Conservation (phyloP, 2,888 invertebrate species). For the Eucera pruinosa region DNA sequence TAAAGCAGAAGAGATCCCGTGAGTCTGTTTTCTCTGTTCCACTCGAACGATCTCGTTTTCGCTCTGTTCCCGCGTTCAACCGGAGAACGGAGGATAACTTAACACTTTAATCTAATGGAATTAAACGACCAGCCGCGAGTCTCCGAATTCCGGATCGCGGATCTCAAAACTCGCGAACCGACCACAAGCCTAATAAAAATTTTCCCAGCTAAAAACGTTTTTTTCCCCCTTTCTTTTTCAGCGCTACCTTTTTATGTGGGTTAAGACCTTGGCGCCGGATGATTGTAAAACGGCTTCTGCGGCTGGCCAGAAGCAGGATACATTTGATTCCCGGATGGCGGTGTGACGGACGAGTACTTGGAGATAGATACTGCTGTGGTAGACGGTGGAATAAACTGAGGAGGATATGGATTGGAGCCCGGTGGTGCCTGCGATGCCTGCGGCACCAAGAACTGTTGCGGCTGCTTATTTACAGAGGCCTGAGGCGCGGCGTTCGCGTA, state of each 20-base stretch:
- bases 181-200: conserved; percentile 17
- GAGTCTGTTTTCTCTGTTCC: conserved; percentile 34
- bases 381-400: conserved; percentile 76
- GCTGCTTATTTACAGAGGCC: conserved; percentile 36
- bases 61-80: neutral
- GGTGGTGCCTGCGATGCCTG: conserved; percentile 81
- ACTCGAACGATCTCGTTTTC: conserved; percentile 4
- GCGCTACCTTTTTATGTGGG: conserved; percentile 71
- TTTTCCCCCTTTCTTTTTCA: no score
- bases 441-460: conserved; percentile 61
- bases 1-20: conserved; percentile 44
- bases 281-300: conserved; percentile 76
- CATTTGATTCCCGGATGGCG: conserved; percentile 64
- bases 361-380: conserved; percentile 71
- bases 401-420: conserved; percentile 82
- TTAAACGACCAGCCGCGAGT: conserved; percentile 17
- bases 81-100: conserved; percentile 21
- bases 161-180: neutral
- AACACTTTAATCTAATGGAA: conserved; percentile 42
- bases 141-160: neutral
- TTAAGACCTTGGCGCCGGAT: conserved; percentile 80
- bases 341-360: conserved; percentile 66
- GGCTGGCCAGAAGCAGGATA: conserved; percentile 62
- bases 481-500: conserved; percentile 47
- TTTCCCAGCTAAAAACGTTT: conserved; percentile 59